Evolutionary conservation across 2,113 vertebrate genomes (phyloP).

Genomic region (Columba livia): DNA sequence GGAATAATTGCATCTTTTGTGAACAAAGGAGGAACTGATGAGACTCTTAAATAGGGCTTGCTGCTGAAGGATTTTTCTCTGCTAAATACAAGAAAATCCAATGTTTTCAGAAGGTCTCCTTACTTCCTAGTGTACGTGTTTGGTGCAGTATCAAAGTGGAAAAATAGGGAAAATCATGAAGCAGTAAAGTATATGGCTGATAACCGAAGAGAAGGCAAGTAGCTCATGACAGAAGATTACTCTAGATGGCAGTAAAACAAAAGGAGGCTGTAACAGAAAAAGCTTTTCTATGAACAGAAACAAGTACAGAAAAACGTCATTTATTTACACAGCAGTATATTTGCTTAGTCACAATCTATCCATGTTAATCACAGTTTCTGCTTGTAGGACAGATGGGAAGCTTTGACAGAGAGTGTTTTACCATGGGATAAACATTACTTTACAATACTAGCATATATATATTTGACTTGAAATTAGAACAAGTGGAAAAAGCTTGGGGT

Average conservation of each 20-base stretch:
- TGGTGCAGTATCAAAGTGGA: background rate
- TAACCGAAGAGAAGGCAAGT: background rate
- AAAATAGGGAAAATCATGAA: background rate
- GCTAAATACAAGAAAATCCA: background rate
- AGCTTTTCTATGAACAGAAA: background rate
- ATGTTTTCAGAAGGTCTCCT: background rate
- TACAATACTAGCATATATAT: background rate
- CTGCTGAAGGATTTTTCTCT: background rate
- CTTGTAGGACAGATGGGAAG: background rate
- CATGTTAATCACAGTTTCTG: background rate
- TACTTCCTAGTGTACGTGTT: background rate
- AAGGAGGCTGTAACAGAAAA: background rate
- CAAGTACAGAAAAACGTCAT: background rate
- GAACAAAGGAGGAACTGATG: background rate
- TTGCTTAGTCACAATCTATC: background rate
- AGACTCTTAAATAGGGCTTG: background rate
- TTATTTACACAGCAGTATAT: background rate
- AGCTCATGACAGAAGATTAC: background rate
- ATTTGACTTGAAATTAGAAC: background rate
- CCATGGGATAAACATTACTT: background rate
- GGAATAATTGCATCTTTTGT: background rate
- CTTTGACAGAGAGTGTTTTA: background rate
- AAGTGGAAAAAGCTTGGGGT: background rate
- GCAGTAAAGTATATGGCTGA: background rate
- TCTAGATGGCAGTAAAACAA: conserved; percentile 33